These are phyloP conservation scores for Sabellastarte sp. DNA, from an alignment of 2,888 invertebrate species.

Conservation along the genomic window DNA sequence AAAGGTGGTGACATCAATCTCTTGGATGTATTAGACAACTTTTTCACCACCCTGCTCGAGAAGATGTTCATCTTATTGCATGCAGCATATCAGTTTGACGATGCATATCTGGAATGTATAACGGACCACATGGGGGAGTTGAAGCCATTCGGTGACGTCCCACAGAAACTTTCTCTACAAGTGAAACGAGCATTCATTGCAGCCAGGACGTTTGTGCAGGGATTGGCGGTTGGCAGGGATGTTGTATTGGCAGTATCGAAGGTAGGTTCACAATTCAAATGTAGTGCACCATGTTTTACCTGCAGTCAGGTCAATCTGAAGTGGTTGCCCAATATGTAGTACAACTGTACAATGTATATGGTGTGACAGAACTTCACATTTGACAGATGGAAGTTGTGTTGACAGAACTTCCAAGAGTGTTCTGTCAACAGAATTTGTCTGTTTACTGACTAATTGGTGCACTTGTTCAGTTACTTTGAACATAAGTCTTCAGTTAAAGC, in stretches of 20 bases:
- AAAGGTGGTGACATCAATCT: constrained; percentile 71
- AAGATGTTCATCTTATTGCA: constrained; percentile 89
- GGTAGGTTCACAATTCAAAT: too few relatives aligned
- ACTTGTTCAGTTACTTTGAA: too few relatives aligned
- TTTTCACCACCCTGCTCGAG: constrained; percentile 89
- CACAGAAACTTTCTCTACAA: constrained; percentile 88
- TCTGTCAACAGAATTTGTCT: too few relatives aligned
- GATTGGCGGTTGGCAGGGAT: constrained; percentile 78
- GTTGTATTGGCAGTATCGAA: constrained; percentile 65
- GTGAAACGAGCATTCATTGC: constrained; percentile 91
- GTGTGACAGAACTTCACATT: too few relatives aligned
- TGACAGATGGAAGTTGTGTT: too few relatives aligned
- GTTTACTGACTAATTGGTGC: too few relatives aligned
- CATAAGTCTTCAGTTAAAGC: too few relatives aligned
- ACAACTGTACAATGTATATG: too few relatives aligned
- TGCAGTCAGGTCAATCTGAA: too few relatives aligned
- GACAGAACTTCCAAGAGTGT: too few relatives aligned
- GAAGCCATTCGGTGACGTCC: constrained; percentile 93
- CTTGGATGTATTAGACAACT: constrained; percentile 83
- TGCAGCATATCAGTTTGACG: constrained; percentile 85
- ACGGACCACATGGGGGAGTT: constrained; percentile 88
- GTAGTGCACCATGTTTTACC: too few relatives aligned
- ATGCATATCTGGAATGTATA: constrained; percentile 78
- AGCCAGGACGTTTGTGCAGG: constrained; percentile 89
- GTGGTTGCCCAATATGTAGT: too few relatives aligned